A percentile compares a stretch with the other conserved stretches of the same genome.
Evolutionary conservation across 2,797 vertebrate genomes (phyloP).

Genomic region (Epinephelus awoara): DNA sequence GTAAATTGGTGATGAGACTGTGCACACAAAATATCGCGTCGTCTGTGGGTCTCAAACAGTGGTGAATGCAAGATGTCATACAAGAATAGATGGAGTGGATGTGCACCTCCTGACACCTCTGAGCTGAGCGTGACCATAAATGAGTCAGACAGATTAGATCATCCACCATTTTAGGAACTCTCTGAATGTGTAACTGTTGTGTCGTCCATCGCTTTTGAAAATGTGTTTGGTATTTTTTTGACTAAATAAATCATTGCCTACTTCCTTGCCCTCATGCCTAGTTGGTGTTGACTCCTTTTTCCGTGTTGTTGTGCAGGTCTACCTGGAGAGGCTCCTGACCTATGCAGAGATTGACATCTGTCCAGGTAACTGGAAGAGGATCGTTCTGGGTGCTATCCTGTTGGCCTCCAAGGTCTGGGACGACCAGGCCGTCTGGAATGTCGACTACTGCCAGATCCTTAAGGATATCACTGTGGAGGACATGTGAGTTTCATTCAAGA

Average conservation of each 20-base stretch:
- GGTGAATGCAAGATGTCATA: slow-evolving; percentile 11
- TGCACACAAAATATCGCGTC: not conserved
- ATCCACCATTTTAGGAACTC: not conserved
- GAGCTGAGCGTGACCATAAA: not conserved
- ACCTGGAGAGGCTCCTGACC: slow-evolving; percentile 96
- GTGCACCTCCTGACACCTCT: not conserved
- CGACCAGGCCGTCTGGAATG: slow-evolving; percentile 98
- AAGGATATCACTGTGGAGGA: slow-evolving; percentile 98
- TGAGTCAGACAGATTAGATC: not conserved
- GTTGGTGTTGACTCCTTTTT: not conserved
- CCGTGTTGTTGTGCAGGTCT: slow-evolving; percentile 85
- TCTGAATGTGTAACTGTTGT: not conserved
- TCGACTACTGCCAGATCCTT: slow-evolving; percentile 99
- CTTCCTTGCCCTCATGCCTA: not conserved
- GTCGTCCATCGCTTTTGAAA: not conserved
- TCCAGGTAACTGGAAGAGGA: slow-evolving; percentile 97
- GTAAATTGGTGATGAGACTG: slow-evolving; percentile 14
- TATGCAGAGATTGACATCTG: slow-evolving; percentile 97
- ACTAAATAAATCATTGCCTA: not conserved
- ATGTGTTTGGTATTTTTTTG: too few relatives aligned
- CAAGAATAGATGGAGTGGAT: not conserved
- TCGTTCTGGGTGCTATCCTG: slow-evolving; percentile 94
- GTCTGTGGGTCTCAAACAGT: not conserved
- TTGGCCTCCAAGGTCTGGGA: slow-evolving; percentile 99
- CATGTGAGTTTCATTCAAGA: slow-evolving; percentile 86